These are phyloP conservation scores for Pimpla rufipes DNA, from an alignment of 2,888 invertebrate genomes.

Conservation along the genomic window DNA sequence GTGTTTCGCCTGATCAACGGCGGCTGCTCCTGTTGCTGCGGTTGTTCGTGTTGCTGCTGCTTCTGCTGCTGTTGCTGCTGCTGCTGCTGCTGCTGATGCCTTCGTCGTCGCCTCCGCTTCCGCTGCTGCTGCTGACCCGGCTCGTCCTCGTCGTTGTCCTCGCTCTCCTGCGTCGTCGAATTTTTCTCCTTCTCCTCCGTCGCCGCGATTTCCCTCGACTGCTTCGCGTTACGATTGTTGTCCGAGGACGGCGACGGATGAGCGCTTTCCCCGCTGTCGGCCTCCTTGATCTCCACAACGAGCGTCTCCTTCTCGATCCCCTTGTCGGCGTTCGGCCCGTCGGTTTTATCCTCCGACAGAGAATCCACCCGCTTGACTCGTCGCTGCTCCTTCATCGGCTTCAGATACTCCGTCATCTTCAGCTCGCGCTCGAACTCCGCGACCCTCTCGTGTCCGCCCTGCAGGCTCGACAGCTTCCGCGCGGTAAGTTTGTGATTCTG, in stretches of 20 bases:
- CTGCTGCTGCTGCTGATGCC: conserved; percentile 1
- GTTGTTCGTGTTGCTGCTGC: neutral
- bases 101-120: neutral
- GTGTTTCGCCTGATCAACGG: conserved; percentile 85
- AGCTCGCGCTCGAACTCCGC: conserved; percentile 82
- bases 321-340: conserved; percentile 50
- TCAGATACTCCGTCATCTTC: conserved; percentile 79
- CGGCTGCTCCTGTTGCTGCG: conserved; percentile 63
- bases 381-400: conserved; percentile 76
- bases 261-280: conserved; percentile 83
- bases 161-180: conserved; percentile 22
- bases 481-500: conserved; percentile 73
- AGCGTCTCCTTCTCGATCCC: conserved; percentile 81
- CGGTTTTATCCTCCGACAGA: conserved; percentile 74
- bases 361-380: conserved; percentile 77
- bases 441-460: conserved; percentile 77
- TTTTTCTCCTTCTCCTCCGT: conserved; percentile 68
- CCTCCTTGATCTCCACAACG: conserved; percentile 84
- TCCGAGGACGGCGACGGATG: conserved; percentile 84
- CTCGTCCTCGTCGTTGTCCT: conserved; percentile 51
- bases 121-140: neutral
- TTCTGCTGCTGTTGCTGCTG: conserved; percentile 13
- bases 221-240: conserved; percentile 74
- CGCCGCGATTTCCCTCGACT: conserved; percentile 52
- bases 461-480: conserved; percentile 71